phyloP scores from a whole-genome alignment of 2,797 vertebrate genomes.

The Trematomus bernacchii region DNA sequence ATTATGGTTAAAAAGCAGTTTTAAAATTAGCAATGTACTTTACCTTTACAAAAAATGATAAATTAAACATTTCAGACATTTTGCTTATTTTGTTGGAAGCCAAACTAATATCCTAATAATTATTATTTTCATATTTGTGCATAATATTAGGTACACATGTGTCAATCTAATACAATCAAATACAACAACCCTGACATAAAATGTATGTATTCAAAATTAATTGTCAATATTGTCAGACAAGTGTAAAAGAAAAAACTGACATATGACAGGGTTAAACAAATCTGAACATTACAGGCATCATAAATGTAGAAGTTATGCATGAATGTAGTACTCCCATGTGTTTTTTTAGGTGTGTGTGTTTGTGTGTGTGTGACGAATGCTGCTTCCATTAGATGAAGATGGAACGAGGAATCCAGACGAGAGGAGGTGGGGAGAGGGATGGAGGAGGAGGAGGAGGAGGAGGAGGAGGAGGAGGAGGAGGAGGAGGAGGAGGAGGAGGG shows the following conservation, averaged over 20 bases:
- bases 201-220: neutral
- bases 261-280: neutral
- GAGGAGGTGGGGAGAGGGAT: slow-evolving; percentile 30
- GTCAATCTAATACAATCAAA: too few species aligned
- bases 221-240: neutral
- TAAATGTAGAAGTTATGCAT: neutral
- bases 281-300: neutral
- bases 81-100: neutral
- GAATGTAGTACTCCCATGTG: neutral
- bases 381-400: slow-evolving; percentile 68
- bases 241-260: neutral
- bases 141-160: too few species aligned
- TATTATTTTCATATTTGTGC: too few species aligned
- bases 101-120: neutral
- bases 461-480: slow-evolving; percentile 20
- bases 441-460: slow-evolving; percentile 23
- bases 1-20: neutral
- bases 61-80: too few species aligned
- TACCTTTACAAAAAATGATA: too few species aligned
- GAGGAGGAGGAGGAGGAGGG: slow-evolving; percentile 13
- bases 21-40: too few species aligned
- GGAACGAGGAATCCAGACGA: slow-evolving; percentile 67
- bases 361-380: slow-evolving; percentile 47
- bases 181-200: neutral
- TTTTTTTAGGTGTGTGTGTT: neutral